phyloP scores from a whole-genome alignment of 2,797 vertebrate species.

The Pantherophis vulpinus region DNA sequence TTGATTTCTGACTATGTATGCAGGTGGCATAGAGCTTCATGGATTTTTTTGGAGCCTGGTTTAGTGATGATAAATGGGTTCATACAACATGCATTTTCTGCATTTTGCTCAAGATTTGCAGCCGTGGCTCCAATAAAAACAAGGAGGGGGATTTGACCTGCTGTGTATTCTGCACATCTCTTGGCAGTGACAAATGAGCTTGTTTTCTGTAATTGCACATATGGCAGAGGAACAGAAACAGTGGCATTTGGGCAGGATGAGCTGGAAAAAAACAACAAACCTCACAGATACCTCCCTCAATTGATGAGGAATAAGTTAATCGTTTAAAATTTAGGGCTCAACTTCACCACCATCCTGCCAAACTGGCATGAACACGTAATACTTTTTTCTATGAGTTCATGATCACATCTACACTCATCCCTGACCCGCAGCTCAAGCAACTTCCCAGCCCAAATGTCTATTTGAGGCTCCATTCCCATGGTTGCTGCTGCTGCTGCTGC shows the following conservation, averaged over 20 bases:
- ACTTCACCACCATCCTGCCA: neutral
- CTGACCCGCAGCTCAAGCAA: neutral
- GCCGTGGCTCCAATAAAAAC: slow-evolving; percentile 58
- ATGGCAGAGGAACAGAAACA: slow-evolving; percentile 47
- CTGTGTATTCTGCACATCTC: slow-evolving; percentile 60
- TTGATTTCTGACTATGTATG: fast-evolving
- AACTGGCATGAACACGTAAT: neutral
- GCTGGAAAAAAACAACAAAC: slow-evolving; percentile 20
- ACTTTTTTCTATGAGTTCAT: neutral
- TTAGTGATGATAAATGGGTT: slow-evolving; percentile 60
- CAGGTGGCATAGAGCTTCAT: slow-evolving; percentile 22
- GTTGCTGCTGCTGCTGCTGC: neutral
- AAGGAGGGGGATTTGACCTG: slow-evolving; percentile 62
- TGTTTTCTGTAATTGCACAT: slow-evolving; percentile 21
- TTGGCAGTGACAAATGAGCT: slow-evolving; percentile 66
- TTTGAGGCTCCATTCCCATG: neutral
- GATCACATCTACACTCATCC: neutral
- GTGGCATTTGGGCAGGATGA: slow-evolving; percentile 42
- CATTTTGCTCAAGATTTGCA: slow-evolving; percentile 68
- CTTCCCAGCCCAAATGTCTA: neutral
- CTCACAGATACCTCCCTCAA: slow-evolving; percentile 2
- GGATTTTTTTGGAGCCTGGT: slow-evolving; percentile 25
- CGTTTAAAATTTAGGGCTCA: neutral
- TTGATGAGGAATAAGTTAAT: slow-evolving; percentile 6
- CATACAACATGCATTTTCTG: slow-evolving; percentile 68